Evolutionary conservation across 2,113 vertebrate genomes (phyloP).

Genomic region (Crotalus viridis): DNA sequence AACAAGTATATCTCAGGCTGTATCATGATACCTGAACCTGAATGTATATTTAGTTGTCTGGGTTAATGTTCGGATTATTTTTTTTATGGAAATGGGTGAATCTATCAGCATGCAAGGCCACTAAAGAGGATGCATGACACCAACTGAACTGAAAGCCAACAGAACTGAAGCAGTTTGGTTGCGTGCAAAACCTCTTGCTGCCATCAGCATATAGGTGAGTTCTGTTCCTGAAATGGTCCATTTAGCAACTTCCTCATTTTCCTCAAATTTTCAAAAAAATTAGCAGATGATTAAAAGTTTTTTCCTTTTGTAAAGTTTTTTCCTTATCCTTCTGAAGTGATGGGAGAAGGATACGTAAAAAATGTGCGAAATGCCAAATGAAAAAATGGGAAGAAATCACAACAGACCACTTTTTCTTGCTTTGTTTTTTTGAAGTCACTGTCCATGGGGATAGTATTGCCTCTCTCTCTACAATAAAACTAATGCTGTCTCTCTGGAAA

Average conservation of each 20-base stretch:
- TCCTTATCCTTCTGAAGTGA: too few relatives aligned
- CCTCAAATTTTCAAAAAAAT: conserved; percentile 59
- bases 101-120: neutral
- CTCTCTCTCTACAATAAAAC: conserved; percentile 54
- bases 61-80: neutral
- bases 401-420: conserved; percentile 51
- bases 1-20: neutral
- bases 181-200: neutral
- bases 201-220: conserved; percentile 53
- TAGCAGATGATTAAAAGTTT: conserved; percentile 66
- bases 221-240: conserved; percentile 39
- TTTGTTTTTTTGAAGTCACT: conserved; percentile 45
- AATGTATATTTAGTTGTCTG: neutral
- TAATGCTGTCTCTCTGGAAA: conserved; percentile 65
- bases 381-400: conserved; percentile 56
- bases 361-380: conserved; percentile 64
- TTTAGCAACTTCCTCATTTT: conserved; percentile 55
- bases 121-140: neutral
- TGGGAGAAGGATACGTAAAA: conserved; percentile 36
- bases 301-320: conserved; percentile 66
- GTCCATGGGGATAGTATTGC: conserved; percentile 54
- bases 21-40: neutral
- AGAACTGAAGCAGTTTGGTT: neutral
- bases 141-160: neutral
- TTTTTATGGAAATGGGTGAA: neutral